A percentile compares a stretch with the other conserved stretches of the same genome.
Conservation (phyloP, 1,140 invertebrate genomes). For the Cecropterus lyciades region DNA sequence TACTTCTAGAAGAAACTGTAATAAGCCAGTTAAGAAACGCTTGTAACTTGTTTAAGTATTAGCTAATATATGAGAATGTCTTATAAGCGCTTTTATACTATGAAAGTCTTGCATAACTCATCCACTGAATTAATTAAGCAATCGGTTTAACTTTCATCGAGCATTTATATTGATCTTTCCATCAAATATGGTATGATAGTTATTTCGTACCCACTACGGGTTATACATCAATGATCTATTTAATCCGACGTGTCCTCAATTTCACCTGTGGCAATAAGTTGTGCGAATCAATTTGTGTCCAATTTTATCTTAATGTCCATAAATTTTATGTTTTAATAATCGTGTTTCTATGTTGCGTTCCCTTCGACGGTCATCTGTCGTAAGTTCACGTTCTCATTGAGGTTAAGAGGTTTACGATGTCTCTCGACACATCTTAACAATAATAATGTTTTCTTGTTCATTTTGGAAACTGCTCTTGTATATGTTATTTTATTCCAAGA, state of each 20-base stretch:
- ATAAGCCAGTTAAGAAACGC: too few species aligned
- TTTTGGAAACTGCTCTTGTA: conserved; percentile 43
- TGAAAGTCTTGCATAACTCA: too few species aligned
- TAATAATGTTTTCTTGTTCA: conserved; percentile 49
- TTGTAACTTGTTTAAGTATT: too few species aligned
- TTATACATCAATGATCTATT: conserved; percentile 4
- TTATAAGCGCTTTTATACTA: too few species aligned
- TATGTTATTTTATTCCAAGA: background rate
- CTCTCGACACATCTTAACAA: conserved; percentile 57
- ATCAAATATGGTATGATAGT: too few species aligned
- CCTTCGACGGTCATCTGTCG: conserved; percentile 24
- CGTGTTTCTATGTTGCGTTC: conserved; percentile 38
- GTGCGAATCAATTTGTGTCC: conserved; percentile 6
- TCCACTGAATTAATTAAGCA: too few species aligned
- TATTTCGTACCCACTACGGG: background rate
- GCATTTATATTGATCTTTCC: too few species aligned
- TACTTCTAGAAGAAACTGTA: too few species aligned
- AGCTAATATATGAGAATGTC: too few species aligned
- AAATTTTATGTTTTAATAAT: conserved; percentile 12
- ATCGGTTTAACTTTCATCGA: too few species aligned
- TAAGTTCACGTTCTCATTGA: conserved; percentile 44
- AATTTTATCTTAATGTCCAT: background rate
- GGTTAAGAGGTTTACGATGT: conserved; percentile 69
- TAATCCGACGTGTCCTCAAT: conserved; percentile 33
- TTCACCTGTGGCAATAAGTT: background rate